Conservation (phyloP, 1,140 invertebrate species). For the Tyrophagus putrescentiae region DNA sequence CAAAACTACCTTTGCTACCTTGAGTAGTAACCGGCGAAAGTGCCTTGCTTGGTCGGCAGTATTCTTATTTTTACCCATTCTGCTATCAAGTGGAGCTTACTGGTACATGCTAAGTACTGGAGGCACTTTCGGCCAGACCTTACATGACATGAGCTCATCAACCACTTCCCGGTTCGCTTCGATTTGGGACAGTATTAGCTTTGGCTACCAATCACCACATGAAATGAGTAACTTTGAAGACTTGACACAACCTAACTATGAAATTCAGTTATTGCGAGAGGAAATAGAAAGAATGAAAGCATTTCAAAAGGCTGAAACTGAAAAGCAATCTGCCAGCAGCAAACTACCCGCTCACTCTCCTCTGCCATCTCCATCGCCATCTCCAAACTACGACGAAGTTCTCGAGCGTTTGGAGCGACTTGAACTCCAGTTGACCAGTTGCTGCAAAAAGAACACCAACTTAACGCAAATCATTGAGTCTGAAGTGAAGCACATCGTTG, state of each 20-base stretch:
- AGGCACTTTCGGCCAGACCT: too few species aligned
- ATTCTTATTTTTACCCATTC: background rate
- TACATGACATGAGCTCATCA: too few species aligned
- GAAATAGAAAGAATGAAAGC: slow-evolving; percentile 2
- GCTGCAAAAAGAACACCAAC: background rate
- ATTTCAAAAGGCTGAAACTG: too few species aligned
- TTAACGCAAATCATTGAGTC: background rate
- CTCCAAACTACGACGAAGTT: background rate
- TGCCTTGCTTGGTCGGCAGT: background rate
- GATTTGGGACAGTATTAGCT: background rate
- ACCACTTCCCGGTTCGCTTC: background rate
- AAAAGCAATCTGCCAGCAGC: too few species aligned
- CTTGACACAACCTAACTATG: background rate
- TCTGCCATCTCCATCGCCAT: too few species aligned
- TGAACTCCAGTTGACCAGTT: background rate
- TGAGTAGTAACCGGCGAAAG: too few species aligned
- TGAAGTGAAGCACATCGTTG: background rate
- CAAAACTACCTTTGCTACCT: background rate
- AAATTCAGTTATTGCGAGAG: background rate
- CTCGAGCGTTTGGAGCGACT: background rate
- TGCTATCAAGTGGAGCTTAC: background rate
- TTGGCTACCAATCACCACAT: background rate
- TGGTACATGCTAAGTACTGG: too few species aligned
- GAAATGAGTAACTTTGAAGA: too few species aligned
- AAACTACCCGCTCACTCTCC: too few species aligned